Conservation (phyloP, 2,888 invertebrate species). For the Ormyrus pomaceus region DNA sequence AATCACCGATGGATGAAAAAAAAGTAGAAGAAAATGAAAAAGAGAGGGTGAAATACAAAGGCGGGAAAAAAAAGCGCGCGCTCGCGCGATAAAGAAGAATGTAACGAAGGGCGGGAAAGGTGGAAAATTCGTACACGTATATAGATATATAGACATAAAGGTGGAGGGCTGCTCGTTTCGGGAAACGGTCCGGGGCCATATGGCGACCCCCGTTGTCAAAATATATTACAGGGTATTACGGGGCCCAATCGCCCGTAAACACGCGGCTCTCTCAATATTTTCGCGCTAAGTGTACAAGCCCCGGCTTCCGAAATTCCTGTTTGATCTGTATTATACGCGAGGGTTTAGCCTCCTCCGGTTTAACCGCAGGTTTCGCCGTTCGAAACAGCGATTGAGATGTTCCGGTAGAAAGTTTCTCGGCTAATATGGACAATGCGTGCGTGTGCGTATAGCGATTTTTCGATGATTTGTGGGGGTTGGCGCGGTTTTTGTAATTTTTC, state of each 20-base stretch:
- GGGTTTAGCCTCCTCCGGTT: no score
- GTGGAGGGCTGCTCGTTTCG: neutral
- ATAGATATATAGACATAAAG: constrained; percentile 13
- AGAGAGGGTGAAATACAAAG: constrained; percentile 25
- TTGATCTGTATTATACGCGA: no score
- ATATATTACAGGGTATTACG: constrained; percentile 46
- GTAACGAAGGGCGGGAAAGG: constrained; percentile 16
- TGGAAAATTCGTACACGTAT: constrained; percentile 30
- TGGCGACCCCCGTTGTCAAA: constrained; percentile 37
- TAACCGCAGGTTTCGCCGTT: no score
- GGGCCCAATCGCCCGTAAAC: constrained; percentile 49
- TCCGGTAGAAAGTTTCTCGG: no score
- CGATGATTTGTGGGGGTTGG: no score
- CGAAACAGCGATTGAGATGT: no score
- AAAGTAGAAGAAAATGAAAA: constrained; percentile 10
- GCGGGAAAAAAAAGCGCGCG: neutral
- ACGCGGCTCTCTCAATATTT: constrained; percentile 16
- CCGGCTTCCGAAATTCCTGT: no score
- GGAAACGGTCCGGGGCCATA: constrained; percentile 32
- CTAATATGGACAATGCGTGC: no score
- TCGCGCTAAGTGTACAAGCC: neutral
- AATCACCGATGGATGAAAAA: constrained; percentile 35
- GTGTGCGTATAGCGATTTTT: no score
- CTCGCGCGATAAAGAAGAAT: neutral
- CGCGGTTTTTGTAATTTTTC: no score